phyloP scores from a whole-genome alignment of 2,888 invertebrate species.

The Dynastes maya region DNA sequence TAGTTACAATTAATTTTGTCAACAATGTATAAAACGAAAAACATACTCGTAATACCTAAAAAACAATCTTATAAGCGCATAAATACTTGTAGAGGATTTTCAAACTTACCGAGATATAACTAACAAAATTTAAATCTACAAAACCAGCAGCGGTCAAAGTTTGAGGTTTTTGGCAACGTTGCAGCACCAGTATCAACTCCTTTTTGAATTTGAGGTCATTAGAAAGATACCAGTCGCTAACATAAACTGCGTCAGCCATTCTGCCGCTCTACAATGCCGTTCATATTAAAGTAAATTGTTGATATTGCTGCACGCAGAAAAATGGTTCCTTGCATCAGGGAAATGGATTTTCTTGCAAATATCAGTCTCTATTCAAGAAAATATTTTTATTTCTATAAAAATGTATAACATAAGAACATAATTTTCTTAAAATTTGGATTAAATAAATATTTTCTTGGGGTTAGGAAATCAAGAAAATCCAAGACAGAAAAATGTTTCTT shows the following conservation, averaged over 20 bases:
- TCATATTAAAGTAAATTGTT: neutral
- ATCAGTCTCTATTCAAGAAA: too few species aligned
- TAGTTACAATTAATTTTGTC: neutral
- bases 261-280: slow-evolving; percentile 48
- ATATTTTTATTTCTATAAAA: too few species aligned
- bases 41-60: slow-evolving; percentile 54
- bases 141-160: slow-evolving; percentile 54
- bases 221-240: slow-evolving; percentile 49
- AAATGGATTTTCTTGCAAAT: too few species aligned
- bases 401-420: too few species aligned
- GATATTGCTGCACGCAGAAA: neutral
- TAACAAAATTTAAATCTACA: slow-evolving; percentile 54
- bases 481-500: too few species aligned
- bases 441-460: too few species aligned
- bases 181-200: slow-evolving; percentile 50
- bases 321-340: too few species aligned
- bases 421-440: too few species aligned
- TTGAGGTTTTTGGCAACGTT: slow-evolving; percentile 49
- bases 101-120: slow-evolving; percentile 52
- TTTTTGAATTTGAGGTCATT: slow-evolving; percentile 49
- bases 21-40: slow-evolving; percentile 56
- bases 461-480: too few species aligned
- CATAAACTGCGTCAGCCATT: slow-evolving; percentile 49
- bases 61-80: neutral
- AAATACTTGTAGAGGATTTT: neutral